Evolutionary conservation across 2,888 invertebrate genomes (phyloP).

Genomic region (Quadroppia sp.): DNA sequence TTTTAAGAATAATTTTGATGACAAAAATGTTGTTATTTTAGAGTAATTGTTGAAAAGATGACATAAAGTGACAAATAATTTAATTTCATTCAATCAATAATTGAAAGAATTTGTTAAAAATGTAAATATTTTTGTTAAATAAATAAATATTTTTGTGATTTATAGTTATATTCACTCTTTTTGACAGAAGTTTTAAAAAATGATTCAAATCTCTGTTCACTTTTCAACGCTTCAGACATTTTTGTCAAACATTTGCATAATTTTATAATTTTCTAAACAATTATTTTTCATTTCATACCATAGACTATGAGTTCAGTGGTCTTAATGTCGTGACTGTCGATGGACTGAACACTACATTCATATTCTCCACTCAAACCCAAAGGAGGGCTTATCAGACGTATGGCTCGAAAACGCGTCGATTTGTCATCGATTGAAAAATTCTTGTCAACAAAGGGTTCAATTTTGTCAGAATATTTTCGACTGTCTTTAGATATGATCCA

Average conservation of each 20-base stretch:
- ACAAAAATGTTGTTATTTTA: too few relatives aligned
- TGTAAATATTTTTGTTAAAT: conserved; percentile 5
- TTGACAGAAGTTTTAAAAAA: not conserved
- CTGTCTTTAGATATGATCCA: conserved; percentile 46
- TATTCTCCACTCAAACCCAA: conserved; percentile 46
- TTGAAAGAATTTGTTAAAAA: conserved; percentile 9
- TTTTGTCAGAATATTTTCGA: conserved; percentile 29
- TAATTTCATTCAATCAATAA: too few relatives aligned
- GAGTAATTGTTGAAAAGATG: too few relatives aligned
- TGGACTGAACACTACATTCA: conserved; percentile 46
- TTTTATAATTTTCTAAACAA: conserved; percentile 4
- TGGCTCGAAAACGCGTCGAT: conserved; percentile 39
- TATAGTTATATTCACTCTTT: not conserved
- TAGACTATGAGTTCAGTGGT: conserved; percentile 46
- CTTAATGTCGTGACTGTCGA: conserved; percentile 44
- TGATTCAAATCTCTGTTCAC: not conserved
- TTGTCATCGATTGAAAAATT: conserved; percentile 29
- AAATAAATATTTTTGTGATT: not conserved
- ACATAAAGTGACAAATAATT: too few relatives aligned
- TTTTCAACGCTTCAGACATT: not conserved
- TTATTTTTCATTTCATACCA: conserved; percentile 39
- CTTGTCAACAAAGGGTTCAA: conserved; percentile 38
- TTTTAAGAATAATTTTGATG: too few relatives aligned
- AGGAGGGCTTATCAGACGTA: conserved; percentile 44
- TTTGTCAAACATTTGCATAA: conserved; percentile 7